Base-by-base conservation (phyloP, 30 jellyfish, hydroid and myxozoan species). In the Haliclystus octoradiatus region DNA sequence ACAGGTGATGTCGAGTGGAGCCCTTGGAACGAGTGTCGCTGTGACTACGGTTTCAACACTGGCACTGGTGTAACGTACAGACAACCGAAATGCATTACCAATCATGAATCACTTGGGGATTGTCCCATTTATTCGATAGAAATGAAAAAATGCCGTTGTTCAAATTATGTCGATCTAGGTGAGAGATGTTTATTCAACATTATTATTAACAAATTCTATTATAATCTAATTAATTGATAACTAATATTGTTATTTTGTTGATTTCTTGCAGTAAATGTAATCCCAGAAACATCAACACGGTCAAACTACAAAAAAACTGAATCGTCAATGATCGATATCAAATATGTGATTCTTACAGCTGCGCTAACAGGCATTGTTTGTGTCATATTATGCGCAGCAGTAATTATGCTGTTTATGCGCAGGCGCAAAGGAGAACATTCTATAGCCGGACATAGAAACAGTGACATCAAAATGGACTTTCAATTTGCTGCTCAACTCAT, bases 341-440 rank as follows among this genome's bases (percentile, higher is more conserved):
- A 80, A 3, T 84, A 82, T 49, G 51, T 82, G 2, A 73, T 82
- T 12, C 30, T 74, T 12, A 77, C 94, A 15, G 75, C 79, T 25
- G 88, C 34, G 33, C 68, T 31, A 0, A 33, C 94, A 9, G 73
- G 63, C 2, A 57, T 82, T 0, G 3, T 68, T 13, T 82, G 94
- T 31, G 40, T 73, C 26, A 64, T 82, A 9, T 12, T 80, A n/a
- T 70, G 88, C 60, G 32, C 53, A 15, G 60, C 57, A 9, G 57
- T 73, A 28, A 33, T 82, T 2, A 23, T 53, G 1, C 68, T 77
- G 68, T 32, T 65, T n/a, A 34, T 74, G 22, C 66, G 35, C 47
- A 65, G 94, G 15, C 73, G 62, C 7, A 53, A 75, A 22, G 47
- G 81, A 49, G 69, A 62, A 52, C 19, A 57, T 13, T 50, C 57